phyloP scores from a whole-genome alignment of 2,113 vertebrate genomes.

The Arenaria interpres region DNA sequence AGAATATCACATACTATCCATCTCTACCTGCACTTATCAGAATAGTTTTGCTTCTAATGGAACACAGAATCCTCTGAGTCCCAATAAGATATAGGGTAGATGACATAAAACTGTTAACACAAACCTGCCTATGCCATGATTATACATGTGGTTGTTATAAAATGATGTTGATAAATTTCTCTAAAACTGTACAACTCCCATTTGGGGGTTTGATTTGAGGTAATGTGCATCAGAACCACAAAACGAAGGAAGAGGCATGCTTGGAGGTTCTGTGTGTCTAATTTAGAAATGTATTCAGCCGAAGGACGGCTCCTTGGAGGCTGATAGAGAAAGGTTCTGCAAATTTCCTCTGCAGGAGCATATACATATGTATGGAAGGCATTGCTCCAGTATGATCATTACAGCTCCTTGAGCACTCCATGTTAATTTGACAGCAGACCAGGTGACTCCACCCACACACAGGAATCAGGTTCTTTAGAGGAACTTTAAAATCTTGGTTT shows the following conservation, averaged over 20 bases:
- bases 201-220: conserved; percentile 24
- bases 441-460: neutral
- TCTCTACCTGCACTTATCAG: neutral
- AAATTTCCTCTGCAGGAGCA: neutral
- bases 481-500: neutral
- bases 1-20: neutral
- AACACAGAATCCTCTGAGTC: neutral
- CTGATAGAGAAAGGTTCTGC: neutral
- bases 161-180: neutral
- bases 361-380: neutral
- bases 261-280: neutral
- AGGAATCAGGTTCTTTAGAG: neutral
- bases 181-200: neutral
- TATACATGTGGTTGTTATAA: conserved; percentile 14
- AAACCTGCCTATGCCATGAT: neutral
- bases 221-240: neutral
- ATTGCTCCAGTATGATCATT: neutral
- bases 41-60: neutral
- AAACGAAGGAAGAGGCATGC: neutral
- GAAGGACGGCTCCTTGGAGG: neutral
- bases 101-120: neutral
- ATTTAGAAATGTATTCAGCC: neutral
- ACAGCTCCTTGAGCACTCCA: neutral
- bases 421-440: neutral
- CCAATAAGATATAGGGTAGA: neutral